phyloP scores from a whole-genome alignment of 1,140 invertebrate species.

The Centruroides vittatus region DNA sequence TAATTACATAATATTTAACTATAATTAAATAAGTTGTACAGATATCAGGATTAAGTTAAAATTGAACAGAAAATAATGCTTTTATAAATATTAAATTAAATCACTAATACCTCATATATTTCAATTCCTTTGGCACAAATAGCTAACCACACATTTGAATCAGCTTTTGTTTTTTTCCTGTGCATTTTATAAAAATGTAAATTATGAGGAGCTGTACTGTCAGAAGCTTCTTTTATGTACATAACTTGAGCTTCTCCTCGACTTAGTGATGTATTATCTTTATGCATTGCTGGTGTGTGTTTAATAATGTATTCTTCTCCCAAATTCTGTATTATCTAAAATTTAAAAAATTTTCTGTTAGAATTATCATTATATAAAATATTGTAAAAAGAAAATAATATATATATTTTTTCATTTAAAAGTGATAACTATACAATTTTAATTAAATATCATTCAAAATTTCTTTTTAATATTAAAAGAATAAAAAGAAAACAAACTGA shows the following conservation, averaged over 20 bases:
- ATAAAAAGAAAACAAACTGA: too few species aligned
- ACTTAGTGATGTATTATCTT: constrained; percentile 56
- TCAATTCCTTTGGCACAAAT: constrained; percentile 74
- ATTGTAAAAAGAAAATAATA: neutral
- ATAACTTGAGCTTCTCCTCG: constrained; percentile 61
- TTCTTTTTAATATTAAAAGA: neutral
- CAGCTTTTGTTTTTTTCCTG: constrained; percentile 27
- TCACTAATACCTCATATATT: constrained; percentile 39
- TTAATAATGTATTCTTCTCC: constrained; percentile 42
- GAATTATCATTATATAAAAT: neutral
- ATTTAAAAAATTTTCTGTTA: neutral
- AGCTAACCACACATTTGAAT: constrained; percentile 47
- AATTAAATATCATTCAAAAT: neutral
- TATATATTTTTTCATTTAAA: neutral
- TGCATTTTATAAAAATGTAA: constrained; percentile 72
- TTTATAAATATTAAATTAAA: too few species aligned
- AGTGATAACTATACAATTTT: neutral
- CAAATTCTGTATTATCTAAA: constrained; percentile 38
- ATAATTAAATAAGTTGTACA: too few species aligned
- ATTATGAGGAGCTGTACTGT: constrained; percentile 71
- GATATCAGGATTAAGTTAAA: too few species aligned
- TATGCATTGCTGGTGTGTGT: constrained; percentile 44
- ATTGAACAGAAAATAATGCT: too few species aligned
- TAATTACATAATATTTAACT: too few species aligned
- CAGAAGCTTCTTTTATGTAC: constrained; percentile 77